A percentile compares a stretch with the other conserved stretches of the same genome.
phyloP scores from a whole-genome alignment of 2,888 invertebrate genomes.

The Branchipolynoe longqiensis region DNA sequence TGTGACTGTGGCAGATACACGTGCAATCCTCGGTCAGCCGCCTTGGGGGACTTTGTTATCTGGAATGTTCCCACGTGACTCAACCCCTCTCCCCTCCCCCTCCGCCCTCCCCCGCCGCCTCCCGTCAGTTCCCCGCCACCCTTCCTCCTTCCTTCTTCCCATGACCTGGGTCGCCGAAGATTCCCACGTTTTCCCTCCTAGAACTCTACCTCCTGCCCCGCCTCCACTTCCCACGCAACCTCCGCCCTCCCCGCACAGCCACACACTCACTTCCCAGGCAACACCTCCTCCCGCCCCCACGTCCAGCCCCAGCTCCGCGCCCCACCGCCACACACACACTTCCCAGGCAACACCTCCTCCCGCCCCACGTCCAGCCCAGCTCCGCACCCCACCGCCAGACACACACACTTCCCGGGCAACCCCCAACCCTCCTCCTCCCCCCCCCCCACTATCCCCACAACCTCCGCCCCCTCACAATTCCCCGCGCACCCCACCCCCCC shows the following conservation, averaged over 20 bases:
- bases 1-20: conserved; percentile 36
- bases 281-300: not conserved
- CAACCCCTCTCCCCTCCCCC: not conserved
- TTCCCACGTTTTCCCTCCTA: not conserved
- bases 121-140: too few species aligned
- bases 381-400: too few species aligned
- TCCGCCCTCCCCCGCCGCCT: not conserved
- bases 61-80: conserved; percentile 55
- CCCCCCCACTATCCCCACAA: too few species aligned
- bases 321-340: not conserved
- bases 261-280: not conserved
- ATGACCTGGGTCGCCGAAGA: not conserved
- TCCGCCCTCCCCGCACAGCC: too few species aligned
- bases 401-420: too few species aligned
- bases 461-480: too few species aligned
- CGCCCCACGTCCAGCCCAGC: not conserved
- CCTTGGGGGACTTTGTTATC: not conserved
- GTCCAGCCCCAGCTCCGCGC: too few species aligned
- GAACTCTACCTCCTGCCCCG: not conserved
- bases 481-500: too few species aligned
- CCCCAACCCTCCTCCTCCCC: too few species aligned
- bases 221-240: conserved; percentile 7
- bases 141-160: too few species aligned
- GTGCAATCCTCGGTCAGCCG: not conserved
- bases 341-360: not conserved